These are phyloP conservation scores for Enteromius treurensis DNA, from an alignment of 2,797 vertebrate genomes.

Conservation along the genomic window DNA sequence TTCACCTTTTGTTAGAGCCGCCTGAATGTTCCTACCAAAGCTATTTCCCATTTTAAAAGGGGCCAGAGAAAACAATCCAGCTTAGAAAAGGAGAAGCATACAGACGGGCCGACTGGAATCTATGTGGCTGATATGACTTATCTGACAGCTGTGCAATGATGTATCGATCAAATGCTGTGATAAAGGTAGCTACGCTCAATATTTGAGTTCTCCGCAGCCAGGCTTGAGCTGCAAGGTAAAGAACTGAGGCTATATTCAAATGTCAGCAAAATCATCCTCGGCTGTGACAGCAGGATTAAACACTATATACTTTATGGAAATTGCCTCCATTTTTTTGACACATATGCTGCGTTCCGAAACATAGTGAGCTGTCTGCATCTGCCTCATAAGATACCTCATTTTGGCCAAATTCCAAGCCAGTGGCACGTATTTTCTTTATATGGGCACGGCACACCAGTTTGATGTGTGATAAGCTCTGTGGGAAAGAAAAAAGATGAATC, in stretches of 20 bases:
- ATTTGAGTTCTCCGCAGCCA: conserved; percentile 56
- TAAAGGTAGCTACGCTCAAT: conserved; percentile 68
- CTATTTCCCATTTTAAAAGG: conserved; percentile 47
- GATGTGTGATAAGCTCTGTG: neutral
- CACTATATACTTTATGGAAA: conserved; percentile 38
- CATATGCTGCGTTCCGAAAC: neutral
- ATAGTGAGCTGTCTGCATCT: conserved; percentile 2
- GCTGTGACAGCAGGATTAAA: conserved; percentile 50
- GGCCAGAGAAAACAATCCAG: conserved; percentile 43
- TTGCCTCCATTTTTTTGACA: conserved; percentile 27
- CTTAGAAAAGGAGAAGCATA: conserved; percentile 32
- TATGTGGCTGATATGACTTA: conserved; percentile 72
- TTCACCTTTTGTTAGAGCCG: conserved; percentile 59
- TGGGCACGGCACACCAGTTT: neutral
- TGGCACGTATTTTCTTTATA: neutral
- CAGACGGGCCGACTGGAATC: conserved; percentile 61
- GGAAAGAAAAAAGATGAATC: neutral
- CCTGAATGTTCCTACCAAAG: conserved; percentile 47
- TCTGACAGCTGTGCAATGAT: conserved; percentile 70
- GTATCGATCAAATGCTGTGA: conserved; percentile 69
- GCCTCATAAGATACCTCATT: neutral
- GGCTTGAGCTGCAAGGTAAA: conserved; percentile 28
- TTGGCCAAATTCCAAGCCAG: neutral
- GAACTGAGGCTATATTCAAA: conserved; percentile 70
- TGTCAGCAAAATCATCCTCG: conserved; percentile 65